These are phyloP conservation scores for Papilio protenor DNA, from an alignment of 2,888 invertebrate species.

Conservation along the genomic window DNA sequence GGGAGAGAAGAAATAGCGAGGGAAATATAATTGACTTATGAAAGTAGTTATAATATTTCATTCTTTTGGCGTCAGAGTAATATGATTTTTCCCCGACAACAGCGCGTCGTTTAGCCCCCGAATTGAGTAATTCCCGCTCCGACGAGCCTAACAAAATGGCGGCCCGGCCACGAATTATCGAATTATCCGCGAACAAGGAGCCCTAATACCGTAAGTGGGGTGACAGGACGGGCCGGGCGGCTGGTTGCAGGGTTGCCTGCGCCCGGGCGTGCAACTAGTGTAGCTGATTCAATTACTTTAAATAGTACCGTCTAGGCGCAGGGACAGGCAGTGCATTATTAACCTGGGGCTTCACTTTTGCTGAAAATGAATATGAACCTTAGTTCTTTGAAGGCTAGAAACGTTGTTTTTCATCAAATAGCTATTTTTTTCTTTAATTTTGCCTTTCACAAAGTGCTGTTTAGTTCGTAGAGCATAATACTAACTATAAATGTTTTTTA, in stretches of 20 bases:
- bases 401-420: too few species aligned
- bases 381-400: not conserved
- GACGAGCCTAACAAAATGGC: conserved; percentile 58
- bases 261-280: conserved; percentile 2
- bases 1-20: not conserved
- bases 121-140: conserved; percentile 33
- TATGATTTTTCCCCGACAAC: conserved; percentile 26
- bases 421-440: too few species aligned
- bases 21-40: conserved; percentile 1
- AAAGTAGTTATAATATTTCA: conserved; percentile 9
- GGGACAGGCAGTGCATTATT: not conserved
- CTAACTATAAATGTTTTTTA: too few species aligned
- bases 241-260: not conserved
- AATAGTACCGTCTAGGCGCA: not conserved
- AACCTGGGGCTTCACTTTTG: not conserved
- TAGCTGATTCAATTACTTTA: not conserved
- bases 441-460: too few species aligned
- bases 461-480: too few species aligned
- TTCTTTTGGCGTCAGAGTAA: conserved; percentile 10
- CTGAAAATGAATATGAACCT: not conserved
- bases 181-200: conserved; percentile 68
- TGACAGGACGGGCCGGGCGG: conserved; percentile 51
- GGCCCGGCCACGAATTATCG: conserved; percentile 60
- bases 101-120: conserved; percentile 22
- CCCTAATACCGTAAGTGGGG: conserved; percentile 66